Evolutionary conservation across 2,888 invertebrate genomes (phyloP).

Genomic region (Chrysolina americana): DNA sequence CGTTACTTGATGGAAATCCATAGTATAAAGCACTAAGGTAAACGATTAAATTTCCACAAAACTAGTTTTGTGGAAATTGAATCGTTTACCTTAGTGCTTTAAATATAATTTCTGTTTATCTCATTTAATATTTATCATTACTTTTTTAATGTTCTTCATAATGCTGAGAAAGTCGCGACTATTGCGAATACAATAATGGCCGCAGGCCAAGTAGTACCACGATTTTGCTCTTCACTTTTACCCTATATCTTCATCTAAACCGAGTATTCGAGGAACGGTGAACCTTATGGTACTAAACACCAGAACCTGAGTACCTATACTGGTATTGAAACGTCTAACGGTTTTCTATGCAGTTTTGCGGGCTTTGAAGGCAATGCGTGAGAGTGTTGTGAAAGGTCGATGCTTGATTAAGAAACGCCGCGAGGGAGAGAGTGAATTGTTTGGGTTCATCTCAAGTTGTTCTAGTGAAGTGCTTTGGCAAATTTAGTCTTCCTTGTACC

Average conservation of each 20-base stretch:
- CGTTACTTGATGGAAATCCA: no score
- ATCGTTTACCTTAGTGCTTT: no score
- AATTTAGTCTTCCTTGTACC: conserved; percentile 55
- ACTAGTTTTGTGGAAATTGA: no score
- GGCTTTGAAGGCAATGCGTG: conserved; percentile 53
- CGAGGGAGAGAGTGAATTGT: conserved; percentile 62
- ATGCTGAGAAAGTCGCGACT: conserved; percentile 1
- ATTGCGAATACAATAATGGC: not conserved
- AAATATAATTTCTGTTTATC: no score
- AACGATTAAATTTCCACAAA: no score
- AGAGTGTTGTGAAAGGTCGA: conserved; percentile 64
- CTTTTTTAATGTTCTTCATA: not conserved
- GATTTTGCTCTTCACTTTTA: conserved; percentile 9
- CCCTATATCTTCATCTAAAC: not conserved
- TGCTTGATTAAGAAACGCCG: conserved; percentile 60
- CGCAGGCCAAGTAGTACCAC: not conserved
- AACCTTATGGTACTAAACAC: not conserved
- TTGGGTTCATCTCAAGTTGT: conserved; percentile 64
- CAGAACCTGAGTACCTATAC: not conserved
- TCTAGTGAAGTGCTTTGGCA: conserved; percentile 60
- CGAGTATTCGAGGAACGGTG: not conserved
- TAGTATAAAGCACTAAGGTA: no score
- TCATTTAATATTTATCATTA: no score
- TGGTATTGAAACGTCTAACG: conserved; percentile 15
- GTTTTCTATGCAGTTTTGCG: conserved; percentile 17